Conservation (phyloP, 2,113 vertebrate species). For the Empidonax traillii region DNA sequence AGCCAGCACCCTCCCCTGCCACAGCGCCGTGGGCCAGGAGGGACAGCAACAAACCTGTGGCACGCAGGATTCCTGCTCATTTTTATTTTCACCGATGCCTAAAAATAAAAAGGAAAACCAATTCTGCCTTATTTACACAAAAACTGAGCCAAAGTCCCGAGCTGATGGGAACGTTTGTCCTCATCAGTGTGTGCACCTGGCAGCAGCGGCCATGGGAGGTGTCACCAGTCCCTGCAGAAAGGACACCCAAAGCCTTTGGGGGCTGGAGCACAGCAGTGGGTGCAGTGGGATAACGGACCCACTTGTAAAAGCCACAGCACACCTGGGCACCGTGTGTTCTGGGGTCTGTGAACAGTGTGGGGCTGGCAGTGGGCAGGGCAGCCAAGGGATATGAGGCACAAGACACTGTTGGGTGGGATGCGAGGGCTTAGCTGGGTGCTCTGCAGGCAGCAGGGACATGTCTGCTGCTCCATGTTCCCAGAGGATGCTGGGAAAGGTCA, state of each 20-base stretch:
- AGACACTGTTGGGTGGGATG: background rate
- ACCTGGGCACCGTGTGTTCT: background rate
- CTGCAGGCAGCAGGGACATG: background rate
- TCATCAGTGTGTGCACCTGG: background rate
- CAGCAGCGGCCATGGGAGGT: background rate
- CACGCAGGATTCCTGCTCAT: background rate
- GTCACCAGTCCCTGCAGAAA: accelerated
- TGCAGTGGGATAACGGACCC: background rate
- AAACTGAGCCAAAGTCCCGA: background rate
- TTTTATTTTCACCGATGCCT: constrained; percentile 45
- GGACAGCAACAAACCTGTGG: background rate
- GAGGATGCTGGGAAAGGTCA: background rate
- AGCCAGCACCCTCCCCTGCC: background rate
- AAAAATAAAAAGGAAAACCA: constrained; percentile 31
- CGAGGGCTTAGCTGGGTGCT: background rate
- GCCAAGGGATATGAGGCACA: accelerated
- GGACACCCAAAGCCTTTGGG: background rate
- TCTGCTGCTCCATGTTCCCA: background rate
- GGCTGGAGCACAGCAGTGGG: background rate
- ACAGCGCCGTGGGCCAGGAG: accelerated
- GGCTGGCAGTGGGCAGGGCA: background rate
- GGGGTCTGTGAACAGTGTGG: accelerated
- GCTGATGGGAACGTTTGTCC: background rate
- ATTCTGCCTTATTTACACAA: constrained; percentile 42
- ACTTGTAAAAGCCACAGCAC: background rate